These are phyloP conservation scores for Arvicanthis niloticus DNA, from an alignment of 2,113 vertebrate species.

Conservation along the genomic window DNA sequence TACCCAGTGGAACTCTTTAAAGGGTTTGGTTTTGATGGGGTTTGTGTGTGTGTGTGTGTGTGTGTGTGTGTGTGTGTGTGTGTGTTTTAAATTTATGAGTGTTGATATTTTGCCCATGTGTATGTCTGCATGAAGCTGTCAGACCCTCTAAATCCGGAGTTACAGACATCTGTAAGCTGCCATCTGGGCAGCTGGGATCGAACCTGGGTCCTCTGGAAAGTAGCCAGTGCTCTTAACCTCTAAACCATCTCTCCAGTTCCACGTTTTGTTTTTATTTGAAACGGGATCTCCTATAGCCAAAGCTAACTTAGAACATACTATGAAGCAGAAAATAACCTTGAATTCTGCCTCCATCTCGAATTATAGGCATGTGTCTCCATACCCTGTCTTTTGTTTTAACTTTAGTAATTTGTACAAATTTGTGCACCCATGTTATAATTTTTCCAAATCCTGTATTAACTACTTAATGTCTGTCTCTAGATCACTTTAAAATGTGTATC, in stretches of 20 bases:
- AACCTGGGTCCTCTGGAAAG: too few species aligned
- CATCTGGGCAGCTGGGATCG: too few species aligned
- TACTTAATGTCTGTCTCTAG: constrained; percentile 11
- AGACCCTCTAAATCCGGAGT: too few species aligned
- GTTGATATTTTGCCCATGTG: too few species aligned
- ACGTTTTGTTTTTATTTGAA: background rate
- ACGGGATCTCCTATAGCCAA: background rate
- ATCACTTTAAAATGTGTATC: background rate
- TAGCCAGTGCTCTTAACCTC: too few species aligned
- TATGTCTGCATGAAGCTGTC: too few species aligned
- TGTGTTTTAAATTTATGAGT: too few species aligned
- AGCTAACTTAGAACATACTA: background rate
- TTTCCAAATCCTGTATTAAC: constrained; percentile 25
- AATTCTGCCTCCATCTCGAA: background rate
- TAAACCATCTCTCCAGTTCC: too few species aligned
- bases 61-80: too few species aligned
- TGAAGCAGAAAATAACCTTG: background rate
- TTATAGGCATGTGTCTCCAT: background rate
- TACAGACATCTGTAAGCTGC: too few species aligned
- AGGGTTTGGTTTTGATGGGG: too few species aligned
- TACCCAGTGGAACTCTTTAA: background rate
- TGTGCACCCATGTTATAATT: background rate
- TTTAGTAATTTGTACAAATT: background rate
- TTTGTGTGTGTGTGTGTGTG: too few species aligned
- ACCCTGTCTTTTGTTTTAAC: background rate